A percentile compares a stretch with the other conserved stretches of the same genome.
These are phyloP conservation scores for Empidonax alnorum DNA, from an alignment of 2,113 vertebrate genomes.

Conservation along the genomic window DNA sequence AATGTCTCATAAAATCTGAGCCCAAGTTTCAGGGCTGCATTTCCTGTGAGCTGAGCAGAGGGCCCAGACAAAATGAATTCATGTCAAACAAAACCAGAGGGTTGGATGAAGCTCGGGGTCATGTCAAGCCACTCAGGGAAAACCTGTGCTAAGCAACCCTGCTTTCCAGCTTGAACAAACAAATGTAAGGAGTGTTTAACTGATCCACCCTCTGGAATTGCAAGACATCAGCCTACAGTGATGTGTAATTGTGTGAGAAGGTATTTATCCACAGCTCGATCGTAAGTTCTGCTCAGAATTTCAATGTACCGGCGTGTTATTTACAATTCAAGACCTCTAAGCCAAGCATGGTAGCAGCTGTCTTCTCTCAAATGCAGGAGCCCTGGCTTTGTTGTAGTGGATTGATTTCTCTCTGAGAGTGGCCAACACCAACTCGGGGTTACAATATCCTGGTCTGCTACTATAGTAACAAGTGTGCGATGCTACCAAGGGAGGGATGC, in stretches of 20 bases:
- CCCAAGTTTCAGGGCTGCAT: background rate
- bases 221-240: background rate
- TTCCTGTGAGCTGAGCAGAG: background rate
- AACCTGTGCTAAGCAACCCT: background rate
- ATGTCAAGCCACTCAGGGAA: background rate
- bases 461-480: slow-evolving; percentile 2
- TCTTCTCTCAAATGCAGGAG: background rate
- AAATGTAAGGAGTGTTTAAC: background rate
- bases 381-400: background rate
- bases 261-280: background rate
- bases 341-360: slow-evolving; percentile 23
- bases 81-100: background rate
- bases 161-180: background rate
- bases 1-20: background rate
- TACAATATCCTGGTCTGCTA: background rate
- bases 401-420: slow-evolving; percentile 22
- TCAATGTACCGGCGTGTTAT: background rate
- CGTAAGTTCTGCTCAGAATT: slow-evolving; percentile 14
- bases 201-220: background rate
- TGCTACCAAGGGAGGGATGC: background rate
- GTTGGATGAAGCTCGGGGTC: background rate
- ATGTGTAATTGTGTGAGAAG: background rate
- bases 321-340: background rate
- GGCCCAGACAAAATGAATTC: background rate
- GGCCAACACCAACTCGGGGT: background rate